These are phyloP conservation scores for Drosophila gunungcola DNA, from an alignment of 1,140 invertebrate species.

Conservation along the genomic window DNA sequence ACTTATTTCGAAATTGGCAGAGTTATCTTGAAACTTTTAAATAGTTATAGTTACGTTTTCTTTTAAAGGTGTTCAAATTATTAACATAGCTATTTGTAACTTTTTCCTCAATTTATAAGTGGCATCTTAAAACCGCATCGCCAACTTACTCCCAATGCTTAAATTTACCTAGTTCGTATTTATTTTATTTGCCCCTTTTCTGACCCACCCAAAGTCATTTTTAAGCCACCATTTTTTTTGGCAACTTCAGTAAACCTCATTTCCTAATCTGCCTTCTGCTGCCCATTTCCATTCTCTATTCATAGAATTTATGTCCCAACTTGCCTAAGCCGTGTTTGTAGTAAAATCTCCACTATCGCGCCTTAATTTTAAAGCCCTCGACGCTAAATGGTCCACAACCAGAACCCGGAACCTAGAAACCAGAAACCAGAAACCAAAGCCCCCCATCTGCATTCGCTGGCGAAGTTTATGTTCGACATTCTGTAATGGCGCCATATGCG, in stretches of 20 bases:
- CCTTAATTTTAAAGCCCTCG: constrained; percentile 74
- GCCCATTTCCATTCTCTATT: constrained; percentile 5
- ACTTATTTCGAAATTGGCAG: too few relatives aligned
- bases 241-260: neutral
- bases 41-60: too few relatives aligned
- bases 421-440: constrained; percentile 9
- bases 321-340: constrained; percentile 50
- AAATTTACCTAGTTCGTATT: neutral
- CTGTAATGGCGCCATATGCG: constrained; percentile 76
- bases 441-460: constrained; percentile 59
- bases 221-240: neutral
- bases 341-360: constrained; percentile 63
- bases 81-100: too few relatives aligned
- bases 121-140: too few relatives aligned
- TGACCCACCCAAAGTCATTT: neutral
- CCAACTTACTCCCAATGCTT: neutral
- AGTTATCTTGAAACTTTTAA: too few relatives aligned
- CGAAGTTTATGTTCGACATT: constrained; percentile 80
- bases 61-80: too few relatives aligned
- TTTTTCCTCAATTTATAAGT: too few relatives aligned
- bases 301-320: constrained; percentile 57
- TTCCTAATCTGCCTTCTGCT: neutral
- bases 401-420: neutral
- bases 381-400: constrained; percentile 43
- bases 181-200: neutral